phyloP scores from a whole-genome alignment of 2,888 invertebrate genomes.

The Tricholauxania praeusta region DNA sequence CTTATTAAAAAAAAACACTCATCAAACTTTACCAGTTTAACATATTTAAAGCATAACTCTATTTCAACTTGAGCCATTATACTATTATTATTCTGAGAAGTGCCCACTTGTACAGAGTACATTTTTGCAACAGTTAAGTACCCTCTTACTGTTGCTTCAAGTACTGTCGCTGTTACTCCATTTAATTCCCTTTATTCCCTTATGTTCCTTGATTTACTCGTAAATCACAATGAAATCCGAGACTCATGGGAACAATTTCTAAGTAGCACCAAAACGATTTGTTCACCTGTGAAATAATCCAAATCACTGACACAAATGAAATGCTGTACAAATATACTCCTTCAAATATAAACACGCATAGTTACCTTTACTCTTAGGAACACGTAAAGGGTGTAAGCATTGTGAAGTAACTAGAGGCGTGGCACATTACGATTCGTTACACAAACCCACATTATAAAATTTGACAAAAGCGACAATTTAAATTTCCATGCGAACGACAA shows the following conservation, averaged over 20 bases:
- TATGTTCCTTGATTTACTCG: conserved; percentile 1
- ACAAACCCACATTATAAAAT: conserved; percentile 35
- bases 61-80: too few relatives aligned
- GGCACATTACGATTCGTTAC: conserved; percentile 8
- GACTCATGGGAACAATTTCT: conserved; percentile 41
- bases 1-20: too few relatives aligned
- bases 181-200: not conserved
- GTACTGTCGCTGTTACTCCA: not conserved
- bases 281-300: conserved; percentile 47
- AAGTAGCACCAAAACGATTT: conserved; percentile 47
- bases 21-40: too few relatives aligned
- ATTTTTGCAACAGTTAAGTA: too few relatives aligned
- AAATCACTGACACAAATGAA: conserved; percentile 43
- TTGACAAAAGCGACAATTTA: conserved; percentile 31
- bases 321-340: conserved; percentile 21
- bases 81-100: too few relatives aligned
- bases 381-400: not conserved
- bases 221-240: conserved; percentile 28
- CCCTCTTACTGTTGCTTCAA: too few relatives aligned
- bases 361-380: not conserved
- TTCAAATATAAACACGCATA: conserved; percentile 1
- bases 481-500: conserved; percentile 13
- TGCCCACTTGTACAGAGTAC: too few relatives aligned
- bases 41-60: too few relatives aligned
- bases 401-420: not conserved